Base-by-base conservation (phyloP, 2,797 vertebrate species). In the Tapirus indicus region DNA sequence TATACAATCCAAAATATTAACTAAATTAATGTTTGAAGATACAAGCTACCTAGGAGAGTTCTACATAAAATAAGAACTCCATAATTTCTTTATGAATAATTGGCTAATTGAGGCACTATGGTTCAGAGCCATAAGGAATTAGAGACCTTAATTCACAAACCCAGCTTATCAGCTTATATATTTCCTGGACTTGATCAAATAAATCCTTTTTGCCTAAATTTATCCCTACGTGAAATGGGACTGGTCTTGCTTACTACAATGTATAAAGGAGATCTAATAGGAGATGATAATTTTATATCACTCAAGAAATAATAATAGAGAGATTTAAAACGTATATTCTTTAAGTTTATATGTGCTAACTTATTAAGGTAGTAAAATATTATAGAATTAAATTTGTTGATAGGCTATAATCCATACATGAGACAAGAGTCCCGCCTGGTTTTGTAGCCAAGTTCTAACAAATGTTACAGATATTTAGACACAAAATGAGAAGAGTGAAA, bases 371-470 rank as follows among this genome's bases (percentile, higher is more conserved):
- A 32, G 3, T 35, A 94, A 92, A 78, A 95, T 83, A 88, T 38
- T 25, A 72, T 68, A 72, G 56, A 88, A 32, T 47, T 88, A 83
- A 56, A 91, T 29, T 52, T 58, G 7, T 82, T 13, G n/a, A 41
- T 79, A 74, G 16, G n/a, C 7, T 82, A 60, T 5, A 25, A 27
- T 94, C 52, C 18, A 60, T 56, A 66, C 13, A 89, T 23, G 4
- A 47, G 17, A 69, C 80, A 11, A 89, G 49, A 66, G 23, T 83
- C 11, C 11, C 18, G 62, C 27, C 7, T 77, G 25, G 8, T 44
- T 96, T 95, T 88, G 13, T n/a, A 84, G 12, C 4, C 23, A 79
- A 75, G 5, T 74, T 94, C 27, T 83, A 78, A 92, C 6, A 87
- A 84, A 79, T 87, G 12, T 64, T 74, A 79, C 4, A 60, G 44